Base-by-base conservation (phyloP, 2,113 vertebrate genomes). In the Eublepharis macularius region DNA sequence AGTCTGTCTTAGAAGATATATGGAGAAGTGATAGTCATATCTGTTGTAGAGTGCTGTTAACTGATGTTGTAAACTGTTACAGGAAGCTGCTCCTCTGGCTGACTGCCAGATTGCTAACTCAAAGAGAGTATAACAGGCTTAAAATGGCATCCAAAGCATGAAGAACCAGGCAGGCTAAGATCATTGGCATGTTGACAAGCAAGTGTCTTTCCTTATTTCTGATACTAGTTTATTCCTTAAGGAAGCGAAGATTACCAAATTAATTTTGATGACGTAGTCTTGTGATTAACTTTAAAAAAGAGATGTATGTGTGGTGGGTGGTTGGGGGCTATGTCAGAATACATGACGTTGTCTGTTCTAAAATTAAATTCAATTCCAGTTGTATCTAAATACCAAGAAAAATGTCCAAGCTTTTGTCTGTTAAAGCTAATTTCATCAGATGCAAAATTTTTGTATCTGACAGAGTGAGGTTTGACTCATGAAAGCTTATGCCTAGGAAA, bases 131-230 rank as follows among this genome's bases (percentile, higher is more conserved):
- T 47, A 84, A 60, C 45, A 45, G 60, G 34, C 36, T 75, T 87
- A 87, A 89, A 85, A 84, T 85, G 36, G 76, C 82, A 85, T n/a
- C 60, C 47, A 80, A 60, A 70, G 39, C 26, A 21, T 32, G 39
- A 84, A 75, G n/a, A 76, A 47, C 45, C 36, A 83, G 76, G 19
- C 43, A 54, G 34, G 7, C n/a, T 65, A n/a, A 68, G 26, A 47
- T 54, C 26, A 34, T 26, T 73, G 32, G 54, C 32, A 34, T 76
- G 2, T 81, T 83, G 77, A 39, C 32, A 39, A 0, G 0, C 36
- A 80, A 2, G 36, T 1, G 29, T 11, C 69, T 73, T 60, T 87
- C 60, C 2, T 0, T 16, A 19, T 12, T 0, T 65, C 47, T 81
- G 75, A 36, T 36, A 43, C 66, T n/a, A 83, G 41, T 8, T 36